A percentile compares a stretch with the other conserved stretches of the same genome.
Evolutionary conservation across 2,888 invertebrate species (phyloP).

Genomic region (Agonopterix subpropinquella): DNA sequence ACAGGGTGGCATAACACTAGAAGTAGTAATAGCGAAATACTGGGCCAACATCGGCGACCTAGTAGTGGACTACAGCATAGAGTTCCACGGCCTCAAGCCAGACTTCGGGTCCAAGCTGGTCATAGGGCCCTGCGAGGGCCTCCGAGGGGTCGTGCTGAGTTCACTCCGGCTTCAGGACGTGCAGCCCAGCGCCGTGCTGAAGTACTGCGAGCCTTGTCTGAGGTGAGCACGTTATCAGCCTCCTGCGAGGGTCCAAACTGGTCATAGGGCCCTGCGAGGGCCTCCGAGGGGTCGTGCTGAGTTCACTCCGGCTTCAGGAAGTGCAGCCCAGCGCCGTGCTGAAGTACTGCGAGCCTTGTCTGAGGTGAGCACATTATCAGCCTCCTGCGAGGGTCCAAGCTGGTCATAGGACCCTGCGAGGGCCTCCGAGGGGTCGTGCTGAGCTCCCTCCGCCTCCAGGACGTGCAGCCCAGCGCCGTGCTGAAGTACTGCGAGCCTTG

Average conservation of each 20-base stretch:
- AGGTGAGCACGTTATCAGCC: conserved; percentile 51
- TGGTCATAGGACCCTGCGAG: conserved; percentile 85
- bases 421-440: conserved; percentile 84
- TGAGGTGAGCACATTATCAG: conserved; percentile 61
- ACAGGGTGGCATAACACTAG: conserved; percentile 87
- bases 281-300: conserved; percentile 82
- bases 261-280: conserved; percentile 87
- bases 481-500: conserved; percentile 86
- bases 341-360: conserved; percentile 83
- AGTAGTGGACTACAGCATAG: conserved; percentile 82
- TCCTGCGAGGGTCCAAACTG: conserved; percentile 55
- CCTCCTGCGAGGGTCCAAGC: conserved; percentile 44
- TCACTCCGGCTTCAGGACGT: conserved; percentile 87
- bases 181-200: conserved; percentile 83
- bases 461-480: conserved; percentile 83
- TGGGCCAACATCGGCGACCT: conserved; percentile 94
- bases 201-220: conserved; percentile 82
- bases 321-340: conserved; percentile 84
- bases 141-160: conserved; percentile 81
- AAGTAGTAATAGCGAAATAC: conserved; percentile 94
- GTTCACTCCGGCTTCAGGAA: conserved; percentile 85
- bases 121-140: conserved; percentile 86
- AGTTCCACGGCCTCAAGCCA: conserved; percentile 89
- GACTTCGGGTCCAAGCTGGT: conserved; percentile 77
- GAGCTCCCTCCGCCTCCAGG: conserved; percentile 84